Base-by-base conservation (phyloP, 2,797 vertebrate species). In the Falco novaeseelandiae region DNA sequence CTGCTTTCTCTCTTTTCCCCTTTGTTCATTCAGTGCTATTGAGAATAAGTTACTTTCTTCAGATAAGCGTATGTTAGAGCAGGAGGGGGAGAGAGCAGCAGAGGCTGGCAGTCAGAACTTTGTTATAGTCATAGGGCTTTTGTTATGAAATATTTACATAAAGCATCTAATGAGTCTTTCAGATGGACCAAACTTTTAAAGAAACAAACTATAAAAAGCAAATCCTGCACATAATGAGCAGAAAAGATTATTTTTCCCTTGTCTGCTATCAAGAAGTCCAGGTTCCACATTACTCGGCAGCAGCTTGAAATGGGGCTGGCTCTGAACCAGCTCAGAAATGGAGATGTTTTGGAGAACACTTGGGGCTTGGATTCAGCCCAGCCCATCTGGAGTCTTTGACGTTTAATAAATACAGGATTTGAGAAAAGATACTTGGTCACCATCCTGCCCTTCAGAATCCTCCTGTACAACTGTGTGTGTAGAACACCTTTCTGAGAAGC, bases 311-410 rank as follows among this genome's bases (percentile, higher is more conserved):
- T 74, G 63, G 36, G 44, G 44, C 90, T 96, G 96, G 95, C 92
- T 74, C 71, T 44, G 76, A 46, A 62, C 92, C 96, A 97, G 66
- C 76, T 76, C 61, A 2, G 70, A 96, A 94, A 94, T 80, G 86
- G 96, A 96, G 96, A 90, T 86, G 78, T 94, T 95, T 94, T 95
- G 94, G 96, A 97, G 94, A 93, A 42, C 59, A 34, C 83, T 95
- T 61, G 70, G 78, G 74, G 90, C 84, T 92, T 97, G 97, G 97
- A 97, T 89, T 76, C 70, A 67, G 57, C 95, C 96, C 93, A 97
- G 92, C 77, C 94, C 96, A 97, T 96, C 93, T 97, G 96, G 94
- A 97, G 93, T 11, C 87, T 89, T 84, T 89, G 90, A 93, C 80
- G 9, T 95, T 96, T 94, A 76, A 92, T 93, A 91, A 95, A 85